A percentile compares a stretch with the other conserved stretches of the same genome.
phyloP scores from a whole-genome alignment of 2,888 invertebrate genomes.

The Drosophila recens region DNA sequence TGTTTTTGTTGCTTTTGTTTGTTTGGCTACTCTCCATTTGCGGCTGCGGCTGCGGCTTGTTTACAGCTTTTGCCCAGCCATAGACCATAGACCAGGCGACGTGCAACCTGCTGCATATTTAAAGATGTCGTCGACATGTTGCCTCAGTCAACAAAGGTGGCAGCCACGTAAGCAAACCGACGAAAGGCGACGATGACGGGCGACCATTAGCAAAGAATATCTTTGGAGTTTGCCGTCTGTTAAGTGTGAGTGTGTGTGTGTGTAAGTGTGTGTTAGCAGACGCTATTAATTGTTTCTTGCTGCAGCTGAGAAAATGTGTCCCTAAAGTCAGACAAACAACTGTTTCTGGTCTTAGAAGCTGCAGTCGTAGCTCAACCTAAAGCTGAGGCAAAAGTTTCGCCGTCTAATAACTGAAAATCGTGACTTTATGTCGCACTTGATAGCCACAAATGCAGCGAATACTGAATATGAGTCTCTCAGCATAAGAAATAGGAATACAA shows the following conservation, averaged over 20 bases:
- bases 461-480: conserved; percentile 22
- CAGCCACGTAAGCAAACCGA: conserved; percentile 28
- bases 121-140: conserved; percentile 74
- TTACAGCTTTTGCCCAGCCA: conserved; percentile 54
- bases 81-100: conserved; percentile 37
- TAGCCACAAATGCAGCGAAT: conserved; percentile 38
- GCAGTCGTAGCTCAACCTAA: conserved; percentile 3
- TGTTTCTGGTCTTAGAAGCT: conserved; percentile 35
- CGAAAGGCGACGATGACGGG: conserved; percentile 27
- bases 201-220: conserved; percentile 63
- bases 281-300: conserved; percentile 76
- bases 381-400: conserved; percentile 61
- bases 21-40: conserved; percentile 75
- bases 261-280: conserved; percentile 53
- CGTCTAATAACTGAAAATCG: conserved; percentile 79
- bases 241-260: conserved; percentile 10
- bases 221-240: conserved; percentile 65
- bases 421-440: conserved; percentile 78
- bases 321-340: conserved; percentile 60
- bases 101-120: conserved; percentile 74
- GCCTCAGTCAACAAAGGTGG: conserved; percentile 71
- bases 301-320: conserved; percentile 79
- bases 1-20: conserved; percentile 32
- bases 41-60: conserved; percentile 73
- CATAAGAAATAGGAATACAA: conserved; percentile 42